Evolutionary conservation across 2,797 vertebrate genomes (phyloP).

Genomic region (Tenualosa thibaudeaui): DNA sequence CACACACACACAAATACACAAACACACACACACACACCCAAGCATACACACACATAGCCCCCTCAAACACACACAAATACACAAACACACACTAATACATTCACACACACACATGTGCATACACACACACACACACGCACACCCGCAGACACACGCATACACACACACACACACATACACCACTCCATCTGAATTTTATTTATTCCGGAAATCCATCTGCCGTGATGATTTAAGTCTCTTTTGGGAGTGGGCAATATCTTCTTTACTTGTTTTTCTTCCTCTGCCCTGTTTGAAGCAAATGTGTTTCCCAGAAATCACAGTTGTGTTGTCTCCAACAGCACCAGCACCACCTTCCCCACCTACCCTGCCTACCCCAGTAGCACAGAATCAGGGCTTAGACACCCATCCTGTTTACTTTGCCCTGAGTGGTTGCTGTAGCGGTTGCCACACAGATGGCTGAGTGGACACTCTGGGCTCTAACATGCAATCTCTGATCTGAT

Average conservation of each 20-base stretch:
- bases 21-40: not conserved
- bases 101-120: not conserved
- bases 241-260: not conserved
- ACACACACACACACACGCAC: not conserved
- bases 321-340: not conserved
- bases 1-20: not conserved
- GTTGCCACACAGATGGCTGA: not conserved
- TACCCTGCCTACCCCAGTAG: not conserved
- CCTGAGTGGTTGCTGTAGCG: not conserved
- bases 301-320: not conserved
- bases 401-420: not conserved
- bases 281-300: not conserved
- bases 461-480: not conserved
- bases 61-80: not conserved
- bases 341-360: not conserved
- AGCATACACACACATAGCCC: not conserved
- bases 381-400: not conserved
- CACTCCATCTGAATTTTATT: constrained; percentile 27
- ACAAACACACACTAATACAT: not conserved
- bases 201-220: constrained; percentile 43
- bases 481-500: not conserved
- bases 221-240: constrained; percentile 33
- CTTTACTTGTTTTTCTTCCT: not conserved
- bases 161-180: not conserved
- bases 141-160: not conserved